phyloP scores from a whole-genome alignment of 1,140 invertebrate species.

The Scaptomyza pallida region DNA sequence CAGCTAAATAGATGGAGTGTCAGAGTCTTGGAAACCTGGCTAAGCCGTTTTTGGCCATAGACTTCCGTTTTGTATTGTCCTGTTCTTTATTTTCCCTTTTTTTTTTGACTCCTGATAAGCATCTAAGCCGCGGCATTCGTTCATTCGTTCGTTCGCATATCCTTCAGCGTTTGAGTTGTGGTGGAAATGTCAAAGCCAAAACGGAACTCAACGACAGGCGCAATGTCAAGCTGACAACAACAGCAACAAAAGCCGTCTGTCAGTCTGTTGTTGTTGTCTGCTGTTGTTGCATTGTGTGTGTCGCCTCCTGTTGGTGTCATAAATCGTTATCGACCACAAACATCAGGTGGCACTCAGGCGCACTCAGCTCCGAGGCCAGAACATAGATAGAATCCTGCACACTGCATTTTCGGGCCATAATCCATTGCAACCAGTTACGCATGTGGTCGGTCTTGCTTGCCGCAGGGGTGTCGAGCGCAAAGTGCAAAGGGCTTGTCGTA shows the following conservation, averaged over 20 bases:
- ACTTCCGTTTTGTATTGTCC: conserved; percentile 57
- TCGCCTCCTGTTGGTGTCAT: conserved; percentile 64
- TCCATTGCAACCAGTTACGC: conserved; percentile 36
- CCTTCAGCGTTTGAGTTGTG: conserved; percentile 39
- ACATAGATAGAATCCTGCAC: conserved; percentile 11
- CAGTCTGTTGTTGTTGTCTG: conserved; percentile 37
- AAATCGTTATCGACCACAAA: conserved; percentile 83
- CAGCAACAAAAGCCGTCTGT: conserved; percentile 44
- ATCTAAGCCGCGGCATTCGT: conserved; percentile 63
- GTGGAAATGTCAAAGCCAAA: conserved; percentile 49
- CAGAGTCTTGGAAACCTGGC: conserved; percentile 10
- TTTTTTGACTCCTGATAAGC: conserved; percentile 62
- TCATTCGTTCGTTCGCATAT: conserved; percentile 35
- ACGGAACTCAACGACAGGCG: conserved; percentile 45
- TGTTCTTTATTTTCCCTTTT: conserved; percentile 1
- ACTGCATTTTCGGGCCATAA: conserved; percentile 62
- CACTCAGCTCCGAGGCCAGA: conserved; percentile 53
- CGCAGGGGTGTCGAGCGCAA: neutral
- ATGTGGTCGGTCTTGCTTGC: conserved; percentile 7
- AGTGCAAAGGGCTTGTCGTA: conserved; percentile 71
- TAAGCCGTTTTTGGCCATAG: conserved; percentile 42
- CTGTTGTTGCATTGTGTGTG: conserved; percentile 34
- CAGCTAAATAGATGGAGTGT: neutral
- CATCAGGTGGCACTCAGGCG: conserved; percentile 80
- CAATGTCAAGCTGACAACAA: conserved; percentile 66